Percentiles rank a stretch among this genome's conserved stretches.
phyloP scores from a whole-genome alignment of 2,888 invertebrate genomes.

The Odontocerum albicorne region DNA sequence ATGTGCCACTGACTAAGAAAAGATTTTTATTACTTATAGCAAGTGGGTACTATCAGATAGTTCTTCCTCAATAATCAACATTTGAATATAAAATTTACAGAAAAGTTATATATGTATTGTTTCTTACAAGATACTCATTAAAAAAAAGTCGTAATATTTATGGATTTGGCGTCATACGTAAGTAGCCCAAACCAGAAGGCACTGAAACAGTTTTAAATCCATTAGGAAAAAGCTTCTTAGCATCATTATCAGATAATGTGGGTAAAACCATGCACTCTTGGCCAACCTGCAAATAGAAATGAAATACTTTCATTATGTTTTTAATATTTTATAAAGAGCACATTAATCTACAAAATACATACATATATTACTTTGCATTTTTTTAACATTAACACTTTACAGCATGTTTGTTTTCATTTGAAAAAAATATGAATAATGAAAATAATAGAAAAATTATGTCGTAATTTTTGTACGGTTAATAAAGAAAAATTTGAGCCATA shows the following conservation, averaged over 20 bases:
- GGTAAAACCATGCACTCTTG: slow-evolving; percentile 91
- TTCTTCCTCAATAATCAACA: neutral
- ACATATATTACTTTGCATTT: no score
- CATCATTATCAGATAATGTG: slow-evolving; percentile 69
- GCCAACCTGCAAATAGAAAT: slow-evolving; percentile 67
- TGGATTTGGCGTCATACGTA: slow-evolving; percentile 72
- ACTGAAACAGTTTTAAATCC: slow-evolving; percentile 67
- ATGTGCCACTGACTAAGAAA: no score
- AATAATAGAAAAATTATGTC: no score
- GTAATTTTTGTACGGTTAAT: no score
- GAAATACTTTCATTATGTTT: no score
- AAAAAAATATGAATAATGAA: no score
- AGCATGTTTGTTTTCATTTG: no score
- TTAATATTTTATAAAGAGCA: no score
- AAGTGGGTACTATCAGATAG: neutral
- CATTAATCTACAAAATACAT: no score
- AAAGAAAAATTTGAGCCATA: no score
- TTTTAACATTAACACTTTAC: no score
- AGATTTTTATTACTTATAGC: neutral
- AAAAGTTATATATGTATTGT: neutral
- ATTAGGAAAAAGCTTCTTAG: slow-evolving; percentile 68
- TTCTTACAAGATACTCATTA: neutral
- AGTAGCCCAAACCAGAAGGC: slow-evolving; percentile 85
- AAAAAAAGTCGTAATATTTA: slow-evolving; percentile 22
- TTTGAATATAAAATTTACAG: neutral